phyloP scores from a whole-genome alignment of 2,113 vertebrate species.

The Pelvicachromis taeniatus region DNA sequence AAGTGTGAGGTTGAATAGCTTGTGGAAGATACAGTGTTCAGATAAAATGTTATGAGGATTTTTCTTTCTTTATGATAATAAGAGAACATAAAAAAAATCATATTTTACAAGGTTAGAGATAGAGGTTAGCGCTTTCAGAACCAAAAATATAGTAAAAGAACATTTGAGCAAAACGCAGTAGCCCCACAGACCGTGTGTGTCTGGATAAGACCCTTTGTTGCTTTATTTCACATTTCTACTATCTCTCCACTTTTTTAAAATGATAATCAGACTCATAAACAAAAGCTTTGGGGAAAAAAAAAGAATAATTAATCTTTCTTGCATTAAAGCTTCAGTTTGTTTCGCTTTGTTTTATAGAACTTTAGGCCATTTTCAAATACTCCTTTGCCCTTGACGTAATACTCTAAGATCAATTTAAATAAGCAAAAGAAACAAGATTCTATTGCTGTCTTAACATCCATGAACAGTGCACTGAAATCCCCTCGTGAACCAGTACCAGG shows the following conservation, averaged over 20 bases:
- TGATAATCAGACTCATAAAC: not conserved
- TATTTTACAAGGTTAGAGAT: not conserved
- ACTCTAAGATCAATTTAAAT: not conserved
- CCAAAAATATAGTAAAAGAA: not conserved
- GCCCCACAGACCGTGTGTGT: not conserved
- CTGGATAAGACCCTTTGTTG: not conserved
- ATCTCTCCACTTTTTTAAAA: accelerated
- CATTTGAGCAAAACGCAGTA: not conserved
- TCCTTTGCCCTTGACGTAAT: not conserved
- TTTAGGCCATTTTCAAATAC: not conserved
- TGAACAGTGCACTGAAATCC: not conserved
- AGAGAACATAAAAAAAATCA: not conserved
- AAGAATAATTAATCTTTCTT: not conserved
- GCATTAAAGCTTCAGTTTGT: not conserved
- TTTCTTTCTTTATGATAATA: not conserved
- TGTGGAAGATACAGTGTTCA: not conserved
- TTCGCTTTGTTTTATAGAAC: not conserved
- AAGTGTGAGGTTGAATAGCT: conserved; percentile 6
- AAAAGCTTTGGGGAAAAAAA: not conserved
- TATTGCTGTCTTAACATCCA: not conserved
- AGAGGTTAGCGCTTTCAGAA: not conserved
- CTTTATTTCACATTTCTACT: not conserved
- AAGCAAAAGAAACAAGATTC: not conserved
- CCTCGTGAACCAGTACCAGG: not conserved
- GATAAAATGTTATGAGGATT: not conserved